Evolutionary conservation across 1,140 invertebrate genomes (phyloP).

Genomic region (Apis cerana): DNA sequence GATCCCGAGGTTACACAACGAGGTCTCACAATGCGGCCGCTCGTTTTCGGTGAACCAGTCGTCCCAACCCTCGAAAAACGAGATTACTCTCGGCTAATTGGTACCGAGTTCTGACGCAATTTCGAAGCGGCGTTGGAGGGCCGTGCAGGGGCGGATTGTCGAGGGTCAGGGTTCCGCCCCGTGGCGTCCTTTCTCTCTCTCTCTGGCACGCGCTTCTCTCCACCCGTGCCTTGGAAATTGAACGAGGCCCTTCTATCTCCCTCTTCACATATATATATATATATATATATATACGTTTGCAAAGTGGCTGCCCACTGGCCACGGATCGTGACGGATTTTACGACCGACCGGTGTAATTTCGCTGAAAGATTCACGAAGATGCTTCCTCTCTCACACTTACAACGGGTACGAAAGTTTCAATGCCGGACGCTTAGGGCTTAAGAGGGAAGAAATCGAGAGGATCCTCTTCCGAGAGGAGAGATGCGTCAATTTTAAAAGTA

Average conservation of each 20-base stretch:
- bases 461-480: background rate
- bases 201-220: background rate
- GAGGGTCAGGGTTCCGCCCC: conserved; percentile 73
- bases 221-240: conserved; percentile 22
- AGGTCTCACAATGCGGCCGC: background rate
- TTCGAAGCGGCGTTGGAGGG: conserved; percentile 26
- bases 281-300: background rate
- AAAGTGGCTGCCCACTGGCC: background rate
- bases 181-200: conserved; percentile 37
- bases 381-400: background rate
- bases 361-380: conserved; percentile 73
- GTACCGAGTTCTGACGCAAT: conserved; percentile 66
- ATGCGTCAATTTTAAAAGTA: too few relatives aligned
- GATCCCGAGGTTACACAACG: conserved; percentile 8
- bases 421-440: too few relatives aligned
- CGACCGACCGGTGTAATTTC: conserved; percentile 71
- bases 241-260: conserved; percentile 13
- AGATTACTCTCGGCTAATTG: conserved; percentile 60
- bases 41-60: background rate
- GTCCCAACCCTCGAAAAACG: conserved; percentile 13
- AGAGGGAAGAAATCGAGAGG: background rate
- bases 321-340: conserved; percentile 54
- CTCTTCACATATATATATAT: too few relatives aligned
- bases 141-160: conserved; percentile 69
- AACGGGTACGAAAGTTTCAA: too few relatives aligned